Evolutionary conservation across 2,888 invertebrate species (phyloP).

Genomic region (Microctonus hyperodae): DNA sequence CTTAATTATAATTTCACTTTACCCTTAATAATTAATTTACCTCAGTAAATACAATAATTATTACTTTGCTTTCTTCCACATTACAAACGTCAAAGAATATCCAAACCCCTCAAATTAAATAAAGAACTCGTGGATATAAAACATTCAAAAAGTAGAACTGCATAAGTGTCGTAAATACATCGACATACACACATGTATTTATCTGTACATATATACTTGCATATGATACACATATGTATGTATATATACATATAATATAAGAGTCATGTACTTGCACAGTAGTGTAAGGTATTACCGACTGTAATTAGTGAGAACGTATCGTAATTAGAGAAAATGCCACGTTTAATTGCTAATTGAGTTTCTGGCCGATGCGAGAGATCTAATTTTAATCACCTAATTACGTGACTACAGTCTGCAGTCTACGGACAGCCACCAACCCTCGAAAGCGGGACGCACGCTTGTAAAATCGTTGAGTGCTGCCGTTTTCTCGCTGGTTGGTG

Average conservation of each 20-base stretch:
- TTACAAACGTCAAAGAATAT: too few species aligned
- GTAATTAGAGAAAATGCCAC: slow-evolving; percentile 70
- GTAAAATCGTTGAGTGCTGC: slow-evolving; percentile 42
- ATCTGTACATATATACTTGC: too few species aligned
- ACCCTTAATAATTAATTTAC: too few species aligned
- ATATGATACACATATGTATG: too few species aligned
- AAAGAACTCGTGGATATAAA: not conserved
- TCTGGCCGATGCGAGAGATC: slow-evolving; percentile 67
- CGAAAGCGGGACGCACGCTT: slow-evolving; percentile 34
- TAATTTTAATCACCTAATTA: slow-evolving; percentile 70
- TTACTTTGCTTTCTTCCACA: too few species aligned
- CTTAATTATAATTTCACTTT: too few species aligned
- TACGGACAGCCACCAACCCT: slow-evolving; percentile 54
- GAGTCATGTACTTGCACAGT: not conserved
- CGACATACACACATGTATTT: not conserved
- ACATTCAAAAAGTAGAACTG: not conserved
- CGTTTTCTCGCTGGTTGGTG: slow-evolving; percentile 1
- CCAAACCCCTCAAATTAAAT: too few species aligned
- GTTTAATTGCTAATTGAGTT: slow-evolving; percentile 70
- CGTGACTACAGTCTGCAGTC: slow-evolving; percentile 64
- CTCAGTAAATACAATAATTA: too few species aligned
- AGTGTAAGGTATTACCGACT: slow-evolving; percentile 49
- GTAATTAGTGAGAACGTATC: slow-evolving; percentile 67
- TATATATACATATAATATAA: too few species aligned
- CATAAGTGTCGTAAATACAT: not conserved